These are phyloP conservation scores for Copsychus sechellarum DNA, from an alignment of 2,113 vertebrate species.

Conservation along the genomic window DNA sequence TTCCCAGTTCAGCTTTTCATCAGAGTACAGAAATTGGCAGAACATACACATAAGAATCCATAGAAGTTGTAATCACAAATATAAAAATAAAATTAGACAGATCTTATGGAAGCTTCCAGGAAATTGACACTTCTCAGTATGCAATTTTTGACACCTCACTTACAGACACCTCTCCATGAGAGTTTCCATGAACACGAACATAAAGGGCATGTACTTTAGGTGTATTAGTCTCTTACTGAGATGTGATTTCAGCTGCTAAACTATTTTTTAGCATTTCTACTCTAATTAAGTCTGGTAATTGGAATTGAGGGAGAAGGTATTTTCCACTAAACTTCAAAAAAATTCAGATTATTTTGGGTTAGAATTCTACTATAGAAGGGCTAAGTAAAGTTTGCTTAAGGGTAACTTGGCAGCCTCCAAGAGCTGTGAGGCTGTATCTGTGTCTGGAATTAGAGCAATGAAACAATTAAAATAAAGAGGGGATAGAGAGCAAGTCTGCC, in stretches of 20 bases:
- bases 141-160: background rate
- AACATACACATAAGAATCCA: background rate
- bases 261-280: background rate
- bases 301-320: background rate
- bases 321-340: background rate
- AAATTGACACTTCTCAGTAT: background rate
- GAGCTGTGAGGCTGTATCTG: background rate
- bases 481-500: background rate
- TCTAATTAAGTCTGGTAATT: background rate
- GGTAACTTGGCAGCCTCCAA: background rate
- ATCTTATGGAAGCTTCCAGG: background rate
- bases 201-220: background rate
- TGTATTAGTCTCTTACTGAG: background rate
- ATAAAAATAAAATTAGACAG: background rate
- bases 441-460: background rate
- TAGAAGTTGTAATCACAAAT: background rate
- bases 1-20: background rate
- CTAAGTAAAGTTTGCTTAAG: background rate
- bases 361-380: background rate
- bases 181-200: background rate
- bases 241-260: background rate
- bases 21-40: background rate
- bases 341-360: background rate
- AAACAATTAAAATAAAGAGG: background rate
- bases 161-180: background rate